Base-by-base conservation (phyloP, 37 sponge, comb jelly and placozoan species). In the Oopsacas minuta region DNA sequence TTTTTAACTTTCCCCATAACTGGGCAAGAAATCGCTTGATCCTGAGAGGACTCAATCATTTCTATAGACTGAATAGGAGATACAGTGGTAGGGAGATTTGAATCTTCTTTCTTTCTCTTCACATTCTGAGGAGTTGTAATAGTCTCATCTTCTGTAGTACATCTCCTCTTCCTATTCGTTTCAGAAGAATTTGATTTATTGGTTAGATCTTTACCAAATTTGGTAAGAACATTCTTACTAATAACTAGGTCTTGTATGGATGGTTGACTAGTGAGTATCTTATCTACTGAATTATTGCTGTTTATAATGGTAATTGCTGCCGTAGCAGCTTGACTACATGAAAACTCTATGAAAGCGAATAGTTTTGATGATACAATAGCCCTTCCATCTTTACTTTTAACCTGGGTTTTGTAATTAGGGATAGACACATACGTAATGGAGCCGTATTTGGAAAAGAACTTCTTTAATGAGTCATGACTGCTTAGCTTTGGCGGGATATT, bases 121-220 rank as follows among this genome's bases (percentile, higher is more conserved):
- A 12, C 75, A 10, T 12, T 34, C 22, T 12, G 75, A n/a, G 32
- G 28, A 34, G 75, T 61, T 25, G 7, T 3, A 25, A 34, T 3
- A 32, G 20, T n/a, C 17, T 61, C 75, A 3, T n/a, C 75, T 61
- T 5, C 75, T 3, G 5, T 34, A 3, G 22, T 34, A 61, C 30
- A 61, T 5, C 75, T 10, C 75, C 75, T 61, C 75, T 12, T 61
- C 5, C 22, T 61, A n/a, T 61, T 61, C 75, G 20, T 10, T 3
- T 10, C 75, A 10, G 75, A 25, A 5, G 22, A 3, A 34, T 61
- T 61, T 32, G 75, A 61, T 34, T 61, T 61, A n/a, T 61, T 61
- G 30, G 75, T 61, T 25, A 61, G 75, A 34, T 61, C 75, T 61
- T 61, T 61, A 61, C 75, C 75, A 34, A 61, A 61, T n/a, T 61